Conservation (phyloP, 37 sponge, comb jelly and placozoan genomes). For the Aplysina aerophoba region DNA sequence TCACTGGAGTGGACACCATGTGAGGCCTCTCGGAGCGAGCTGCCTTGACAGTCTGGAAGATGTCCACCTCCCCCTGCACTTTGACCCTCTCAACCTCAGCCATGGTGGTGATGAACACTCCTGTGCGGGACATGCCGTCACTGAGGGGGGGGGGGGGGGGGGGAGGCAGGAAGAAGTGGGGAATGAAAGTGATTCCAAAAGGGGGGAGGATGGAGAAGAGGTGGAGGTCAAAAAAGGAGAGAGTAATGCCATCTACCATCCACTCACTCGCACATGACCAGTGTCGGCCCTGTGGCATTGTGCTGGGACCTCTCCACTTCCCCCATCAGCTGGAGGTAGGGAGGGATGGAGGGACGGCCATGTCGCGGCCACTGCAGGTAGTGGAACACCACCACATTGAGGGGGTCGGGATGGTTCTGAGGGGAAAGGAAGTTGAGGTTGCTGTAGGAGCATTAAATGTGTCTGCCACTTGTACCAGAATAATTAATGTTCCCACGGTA, state of each 20-base stretch:
- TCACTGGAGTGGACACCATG: slow-evolving; percentile 21
- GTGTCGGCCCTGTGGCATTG: not conserved
- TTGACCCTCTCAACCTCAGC: slow-evolving; percentile 18
- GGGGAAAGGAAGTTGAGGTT: no score
- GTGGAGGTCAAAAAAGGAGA: no score
- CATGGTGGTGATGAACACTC: slow-evolving; percentile 22
- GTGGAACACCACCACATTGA: not conserved
- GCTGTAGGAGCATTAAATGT: no score
- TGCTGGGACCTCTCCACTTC: slow-evolving; percentile 20
- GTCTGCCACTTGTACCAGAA: no score
- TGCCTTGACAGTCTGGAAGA: slow-evolving; percentile 28
- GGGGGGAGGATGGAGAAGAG: no score
- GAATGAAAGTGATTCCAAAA: no score
- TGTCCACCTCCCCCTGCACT: slow-evolving; percentile 19
- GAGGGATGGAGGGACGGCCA: not conserved
- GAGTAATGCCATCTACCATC: not conserved
- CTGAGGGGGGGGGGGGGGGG: not conserved
- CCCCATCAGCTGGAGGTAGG: slow-evolving; percentile 18
- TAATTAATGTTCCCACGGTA: no score
- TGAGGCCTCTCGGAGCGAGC: slow-evolving; percentile 9
- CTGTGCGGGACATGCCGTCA: slow-evolving; percentile 25
- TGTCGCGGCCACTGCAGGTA: not conserved
- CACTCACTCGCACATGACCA: slow-evolving; percentile 38
- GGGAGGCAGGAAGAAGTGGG: no score
- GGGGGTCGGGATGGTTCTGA: no score